These are phyloP conservation scores for Melitaea cinxia DNA, from an alignment of 1,140 invertebrate species.

Conservation along the genomic window DNA sequence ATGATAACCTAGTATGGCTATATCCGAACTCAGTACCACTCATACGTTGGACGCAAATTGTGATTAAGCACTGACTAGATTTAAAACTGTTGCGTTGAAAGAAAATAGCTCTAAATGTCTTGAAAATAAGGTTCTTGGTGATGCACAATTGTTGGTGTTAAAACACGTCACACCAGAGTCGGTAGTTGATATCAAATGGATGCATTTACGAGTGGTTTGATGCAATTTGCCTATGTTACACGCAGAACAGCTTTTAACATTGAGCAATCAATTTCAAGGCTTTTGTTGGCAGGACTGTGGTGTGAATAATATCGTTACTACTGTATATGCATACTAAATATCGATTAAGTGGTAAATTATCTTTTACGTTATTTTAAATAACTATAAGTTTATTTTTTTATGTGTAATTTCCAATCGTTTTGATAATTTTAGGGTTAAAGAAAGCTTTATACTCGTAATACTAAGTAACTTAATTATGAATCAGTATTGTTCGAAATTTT, in stretches of 20 bases:
- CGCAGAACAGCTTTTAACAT: constrained; percentile 24
- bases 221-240: constrained; percentile 23
- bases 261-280: constrained; percentile 29
- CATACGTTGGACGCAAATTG: constrained; percentile 27
- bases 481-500: too few relatives aligned
- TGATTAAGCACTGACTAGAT: constrained; percentile 33
- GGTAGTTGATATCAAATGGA: constrained; percentile 58
- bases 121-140: constrained; percentile 17
- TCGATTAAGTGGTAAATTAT: neutral
- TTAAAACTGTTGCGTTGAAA: constrained; percentile 8
- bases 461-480: too few relatives aligned
- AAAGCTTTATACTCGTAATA: too few relatives aligned
- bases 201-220: constrained; percentile 42
- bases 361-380: neutral
- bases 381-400: too few relatives aligned
- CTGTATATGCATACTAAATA: constrained; percentile 7
- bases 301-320: neutral
- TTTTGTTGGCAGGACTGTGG: constrained; percentile 9
- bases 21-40: constrained; percentile 33
- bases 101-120: constrained; percentile 27
- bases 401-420: too few relatives aligned
- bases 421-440: too few relatives aligned
- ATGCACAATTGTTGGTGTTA: constrained; percentile 19
- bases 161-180: constrained; percentile 52
- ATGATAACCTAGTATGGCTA: constrained; percentile 19